Evolutionary conservation across 2,113 vertebrate genomes (phyloP).

Genomic region (Cichladusa arquata): DNA sequence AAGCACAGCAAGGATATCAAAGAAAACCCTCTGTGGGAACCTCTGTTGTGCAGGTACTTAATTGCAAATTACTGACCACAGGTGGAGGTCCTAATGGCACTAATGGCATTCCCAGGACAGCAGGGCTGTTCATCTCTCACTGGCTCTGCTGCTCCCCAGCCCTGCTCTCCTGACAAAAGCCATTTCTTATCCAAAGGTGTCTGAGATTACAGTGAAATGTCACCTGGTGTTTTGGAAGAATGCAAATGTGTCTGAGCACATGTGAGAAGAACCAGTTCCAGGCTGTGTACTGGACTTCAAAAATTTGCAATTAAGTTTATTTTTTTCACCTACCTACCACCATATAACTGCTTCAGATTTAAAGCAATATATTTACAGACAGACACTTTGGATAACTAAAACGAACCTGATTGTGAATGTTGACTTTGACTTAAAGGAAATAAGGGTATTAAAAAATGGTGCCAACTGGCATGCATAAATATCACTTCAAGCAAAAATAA

Average conservation of each 20-base stretch:
- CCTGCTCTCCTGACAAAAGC: not conserved
- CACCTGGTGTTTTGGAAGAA: not conserved
- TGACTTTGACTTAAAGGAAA: not conserved
- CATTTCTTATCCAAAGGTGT: not conserved
- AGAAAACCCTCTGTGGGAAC: not conserved
- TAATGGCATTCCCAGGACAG: not conserved
- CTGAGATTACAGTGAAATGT: not conserved
- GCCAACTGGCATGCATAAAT: no score
- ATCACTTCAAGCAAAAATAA: not conserved
- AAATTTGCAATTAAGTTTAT: not conserved
- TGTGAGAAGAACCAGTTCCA: not conserved
- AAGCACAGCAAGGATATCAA: not conserved
- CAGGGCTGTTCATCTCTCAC: not conserved
- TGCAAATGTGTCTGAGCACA: rapidly evolving
- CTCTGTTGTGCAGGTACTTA: not conserved
- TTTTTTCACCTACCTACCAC: not conserved
- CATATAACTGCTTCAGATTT: not conserved
- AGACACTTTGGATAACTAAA: not conserved
- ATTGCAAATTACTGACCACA: not conserved
- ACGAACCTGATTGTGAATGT: not conserved
- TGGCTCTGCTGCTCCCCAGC: not conserved
- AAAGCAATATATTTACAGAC: not conserved
- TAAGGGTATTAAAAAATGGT: not conserved
- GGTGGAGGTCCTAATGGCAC: not conserved
- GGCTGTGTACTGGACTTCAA: rapidly evolving